Evolutionary conservation across 2,113 vertebrate genomes (phyloP), one percentile per base, ranked within the genome.

Genomic region (Phalacrocorax pelagicus): DNA sequence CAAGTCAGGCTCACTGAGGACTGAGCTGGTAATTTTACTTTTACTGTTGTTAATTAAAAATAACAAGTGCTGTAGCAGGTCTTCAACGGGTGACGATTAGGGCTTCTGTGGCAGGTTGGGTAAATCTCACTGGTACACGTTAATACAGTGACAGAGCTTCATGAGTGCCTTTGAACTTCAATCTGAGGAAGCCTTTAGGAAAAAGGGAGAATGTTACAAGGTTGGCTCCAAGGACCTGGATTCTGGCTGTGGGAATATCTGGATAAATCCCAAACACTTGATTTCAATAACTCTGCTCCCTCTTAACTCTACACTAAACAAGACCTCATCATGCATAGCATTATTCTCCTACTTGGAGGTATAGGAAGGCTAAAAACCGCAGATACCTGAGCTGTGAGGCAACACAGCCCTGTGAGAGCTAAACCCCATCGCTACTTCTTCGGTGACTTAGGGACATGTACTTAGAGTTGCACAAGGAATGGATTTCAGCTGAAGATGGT

Each of bases 31-130:
- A 75, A 82, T 94, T 92, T 91, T 84, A 51, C 69, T 96, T 89
- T 88, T 69, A 52, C 44, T 86, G 57, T 69, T 79, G 23, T 93
- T 96, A 94, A 90, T 94, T 80, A 95, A 91, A 96, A 88, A 8
- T 73, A 78, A 66, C 20, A 34, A 91, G 15, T 47, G 42, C 63
- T 54, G 12, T 49, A 54, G 42, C 49, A 91, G 57, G 30, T 81
- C 61, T 67, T 73, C 78, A 23, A 30, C 72, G 77, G 65, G 55
- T 91, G 46, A 51, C 5, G 1, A 5, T 57, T n/a, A 57, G 36
- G 24, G 42, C 63, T 32, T n/a, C 42, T 90, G 10, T 66, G 75
- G 52, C 74, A 79, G 34, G 36, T 15, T 8, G 81, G 70, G 40
- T 78, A 65, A 49, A 72, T 79, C 61, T 79, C 81, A 70, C 20